Percentiles rank a stretch among this genome's conserved stretches.
These are phyloP conservation scores for Coecobrya sp. DNA, from an alignment of 2,888 invertebrate genomes.

Conservation along the genomic window DNA sequence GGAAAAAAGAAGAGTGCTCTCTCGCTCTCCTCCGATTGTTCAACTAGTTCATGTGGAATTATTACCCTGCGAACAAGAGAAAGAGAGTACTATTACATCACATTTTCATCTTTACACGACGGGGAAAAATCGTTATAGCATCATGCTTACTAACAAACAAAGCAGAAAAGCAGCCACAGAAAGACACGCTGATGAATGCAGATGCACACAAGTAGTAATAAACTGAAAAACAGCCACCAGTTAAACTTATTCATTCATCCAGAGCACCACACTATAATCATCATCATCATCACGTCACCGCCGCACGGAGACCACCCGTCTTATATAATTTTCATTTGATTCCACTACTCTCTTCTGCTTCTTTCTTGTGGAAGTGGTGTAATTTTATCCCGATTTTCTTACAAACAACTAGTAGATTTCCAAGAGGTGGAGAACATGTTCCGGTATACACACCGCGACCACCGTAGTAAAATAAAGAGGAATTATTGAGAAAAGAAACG, in stretches of 20 bases:
- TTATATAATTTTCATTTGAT: slow-evolving; percentile 35
- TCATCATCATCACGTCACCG: too few relatives aligned
- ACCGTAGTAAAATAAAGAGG: neutral
- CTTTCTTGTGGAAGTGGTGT: slow-evolving; percentile 7
- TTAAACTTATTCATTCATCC: slow-evolving; percentile 69
- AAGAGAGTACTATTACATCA: slow-evolving; percentile 15
- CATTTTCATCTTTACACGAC: neutral
- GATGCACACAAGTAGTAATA: slow-evolving; percentile 48
- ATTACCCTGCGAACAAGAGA: slow-evolving; percentile 68
- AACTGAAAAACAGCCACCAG: slow-evolving; percentile 67
- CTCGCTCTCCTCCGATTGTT: slow-evolving; percentile 39
- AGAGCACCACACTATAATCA: neutral
- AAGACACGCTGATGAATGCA: slow-evolving; percentile 34
- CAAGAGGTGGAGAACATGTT: neutral
- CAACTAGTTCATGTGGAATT: slow-evolving; percentile 79
- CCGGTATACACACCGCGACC: neutral
- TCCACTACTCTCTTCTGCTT: neutral
- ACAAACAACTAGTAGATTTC: slow-evolving; percentile 45
- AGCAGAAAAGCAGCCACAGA: neutral
- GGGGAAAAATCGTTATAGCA: slow-evolving; percentile 14
- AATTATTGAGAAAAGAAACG: neutral
- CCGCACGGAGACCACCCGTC: slow-evolving; percentile 36
- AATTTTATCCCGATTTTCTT: slow-evolving; percentile 51
- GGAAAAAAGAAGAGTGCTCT: slow-evolving; percentile 69
- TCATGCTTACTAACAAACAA: neutral